Conservation (phyloP, 30 jellyfish, hydroid and myxozoan genomes). For the Sanderia malayensis region DNA sequence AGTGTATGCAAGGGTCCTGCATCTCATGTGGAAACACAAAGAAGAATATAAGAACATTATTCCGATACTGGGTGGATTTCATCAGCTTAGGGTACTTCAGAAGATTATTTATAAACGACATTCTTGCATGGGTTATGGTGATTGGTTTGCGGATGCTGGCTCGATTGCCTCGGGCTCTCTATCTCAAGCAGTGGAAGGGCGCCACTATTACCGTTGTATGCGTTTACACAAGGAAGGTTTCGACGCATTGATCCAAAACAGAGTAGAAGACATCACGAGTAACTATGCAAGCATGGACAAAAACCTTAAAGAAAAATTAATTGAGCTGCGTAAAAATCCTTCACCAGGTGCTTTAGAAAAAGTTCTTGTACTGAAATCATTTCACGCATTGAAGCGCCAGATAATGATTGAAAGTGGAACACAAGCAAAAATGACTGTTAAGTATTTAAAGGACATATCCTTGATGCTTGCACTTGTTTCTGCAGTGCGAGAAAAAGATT, state of each 20-base stretch:
- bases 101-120: slow-evolving; percentile 11
- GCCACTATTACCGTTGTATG: slow-evolving; percentile 22
- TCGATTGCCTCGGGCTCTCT: slow-evolving; percentile 5
- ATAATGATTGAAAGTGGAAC: not conserved
- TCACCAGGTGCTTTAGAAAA: not conserved
- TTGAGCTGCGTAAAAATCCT: not conserved
- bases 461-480: slow-evolving; percentile 48
- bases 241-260: slow-evolving; percentile 1
- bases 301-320: not conserved
- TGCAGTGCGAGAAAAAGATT: slow-evolving; percentile 29
- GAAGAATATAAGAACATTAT: slow-evolving; percentile 9
- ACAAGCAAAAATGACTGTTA: not conserved
- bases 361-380: not conserved
- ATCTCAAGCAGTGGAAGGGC: slow-evolving; percentile 3
- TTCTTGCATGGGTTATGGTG: slow-evolving; percentile 24
- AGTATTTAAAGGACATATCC: slow-evolving; percentile 38
- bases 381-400: not conserved
- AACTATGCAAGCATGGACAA: not conserved
- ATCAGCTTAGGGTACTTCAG: slow-evolving; percentile 29
- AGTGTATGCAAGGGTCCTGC: slow-evolving; percentile 3
- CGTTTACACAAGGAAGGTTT: slow-evolving; percentile 7
- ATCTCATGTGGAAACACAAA: slow-evolving; percentile 4
- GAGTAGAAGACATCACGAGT: not conserved
- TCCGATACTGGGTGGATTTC: slow-evolving; percentile 19
- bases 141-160: slow-evolving; percentile 22